These are phyloP conservation scores for Hemichromis elongatus DNA, from an alignment of 2,113 vertebrate species.

Conservation along the genomic window DNA sequence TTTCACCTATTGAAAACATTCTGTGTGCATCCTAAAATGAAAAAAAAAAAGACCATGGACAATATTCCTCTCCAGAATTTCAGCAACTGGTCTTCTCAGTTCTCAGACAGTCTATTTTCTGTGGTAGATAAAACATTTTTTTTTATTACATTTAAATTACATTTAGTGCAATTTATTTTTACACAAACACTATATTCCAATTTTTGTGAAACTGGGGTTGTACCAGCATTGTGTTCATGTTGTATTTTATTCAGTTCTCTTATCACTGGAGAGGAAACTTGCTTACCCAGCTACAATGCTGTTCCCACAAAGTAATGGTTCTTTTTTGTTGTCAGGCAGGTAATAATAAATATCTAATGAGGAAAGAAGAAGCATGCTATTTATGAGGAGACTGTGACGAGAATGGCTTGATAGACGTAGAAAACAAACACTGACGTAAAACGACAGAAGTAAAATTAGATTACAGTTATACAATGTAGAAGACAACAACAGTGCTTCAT, in stretches of 20 bases:
- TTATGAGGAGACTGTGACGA: neutral
- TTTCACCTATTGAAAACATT: neutral
- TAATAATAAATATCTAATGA: constrained; percentile 80
- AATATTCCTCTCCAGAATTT: neutral
- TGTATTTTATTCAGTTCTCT: neutral
- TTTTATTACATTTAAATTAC: neutral
- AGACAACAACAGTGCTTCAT: neutral
- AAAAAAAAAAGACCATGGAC: neutral
- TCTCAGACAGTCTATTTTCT: neutral
- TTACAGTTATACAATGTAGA: neutral
- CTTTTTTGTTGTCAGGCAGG: constrained; percentile 75
- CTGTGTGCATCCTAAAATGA: neutral
- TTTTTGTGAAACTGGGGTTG: neutral
- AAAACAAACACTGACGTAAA: neutral
- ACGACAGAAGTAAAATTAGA: neutral
- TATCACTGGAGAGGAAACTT: neutral
- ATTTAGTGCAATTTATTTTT: neutral
- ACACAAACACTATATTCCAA: neutral
- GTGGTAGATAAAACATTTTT: neutral
- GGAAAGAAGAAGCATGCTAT: neutral
- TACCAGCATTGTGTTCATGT: neutral
- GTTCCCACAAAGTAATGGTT: constrained; percentile 90
- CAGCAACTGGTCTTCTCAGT: neutral
- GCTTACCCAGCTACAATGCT: constrained; percentile 87
- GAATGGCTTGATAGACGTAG: neutral